Evolutionary conservation across 2,888 invertebrate species (phyloP).

Genomic region (Cephus runcator): DNA sequence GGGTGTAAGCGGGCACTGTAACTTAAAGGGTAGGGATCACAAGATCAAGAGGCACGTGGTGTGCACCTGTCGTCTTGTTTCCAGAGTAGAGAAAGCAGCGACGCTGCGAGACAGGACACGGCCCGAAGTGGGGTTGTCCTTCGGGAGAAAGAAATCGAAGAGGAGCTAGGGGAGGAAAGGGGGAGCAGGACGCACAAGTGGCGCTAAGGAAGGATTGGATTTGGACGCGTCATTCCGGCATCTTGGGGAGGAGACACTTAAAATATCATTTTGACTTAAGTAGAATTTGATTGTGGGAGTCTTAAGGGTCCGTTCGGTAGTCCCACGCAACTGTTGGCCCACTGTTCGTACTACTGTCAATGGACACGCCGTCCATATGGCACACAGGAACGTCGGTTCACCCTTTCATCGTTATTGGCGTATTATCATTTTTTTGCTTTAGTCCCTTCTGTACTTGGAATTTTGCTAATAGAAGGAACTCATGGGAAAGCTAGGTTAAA

Average conservation of each 20-base stretch:
- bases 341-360: not conserved
- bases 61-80: slow-evolving; percentile 29
- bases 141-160: not conserved
- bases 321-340: not conserved
- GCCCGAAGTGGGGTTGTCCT: not conserved
- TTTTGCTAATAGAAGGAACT: not conserved
- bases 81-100: slow-evolving; percentile 7
- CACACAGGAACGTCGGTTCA: not conserved
- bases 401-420: not conserved
- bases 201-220: not conserved
- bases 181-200: not conserved
- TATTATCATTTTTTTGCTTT: not conserved
- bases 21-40: slow-evolving; percentile 40
- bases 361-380: not conserved
- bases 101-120: not conserved
- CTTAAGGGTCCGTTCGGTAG: not conserved
- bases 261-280: not conserved
- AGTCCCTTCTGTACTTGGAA: not conserved
- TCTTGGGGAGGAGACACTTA: not conserved
- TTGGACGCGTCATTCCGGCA: not conserved
- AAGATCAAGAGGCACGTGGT: slow-evolving; percentile 29
- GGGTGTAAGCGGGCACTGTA: slow-evolving; percentile 10
- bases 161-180: not conserved
- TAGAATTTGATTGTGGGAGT: not conserved
- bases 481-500: not conserved